phyloP scores from a whole-genome alignment of 2,888 invertebrate species.

The Melinaea marsaeus region DNA sequence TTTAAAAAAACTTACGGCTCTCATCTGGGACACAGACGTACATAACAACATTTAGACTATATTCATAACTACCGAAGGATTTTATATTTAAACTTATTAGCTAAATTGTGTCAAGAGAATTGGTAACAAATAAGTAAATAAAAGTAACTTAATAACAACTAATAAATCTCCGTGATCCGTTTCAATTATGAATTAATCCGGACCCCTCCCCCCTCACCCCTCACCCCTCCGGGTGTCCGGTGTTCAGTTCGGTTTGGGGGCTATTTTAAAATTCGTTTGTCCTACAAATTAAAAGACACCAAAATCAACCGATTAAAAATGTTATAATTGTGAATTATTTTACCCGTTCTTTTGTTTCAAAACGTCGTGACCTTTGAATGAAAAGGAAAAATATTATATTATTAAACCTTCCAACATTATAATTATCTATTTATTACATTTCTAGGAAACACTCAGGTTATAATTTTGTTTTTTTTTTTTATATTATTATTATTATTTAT shows the following conservation, averaged over 20 bases:
- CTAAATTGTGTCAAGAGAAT: constrained; percentile 1
- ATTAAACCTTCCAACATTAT: constrained; percentile 6
- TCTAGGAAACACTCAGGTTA: not conserved
- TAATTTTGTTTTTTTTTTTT: too few relatives aligned
- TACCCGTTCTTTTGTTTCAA: constrained; percentile 15
- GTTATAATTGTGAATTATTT: constrained; percentile 15
- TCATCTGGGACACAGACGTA: constrained; percentile 1
- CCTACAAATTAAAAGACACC: constrained; percentile 55
- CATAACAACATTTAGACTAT: constrained; percentile 14
- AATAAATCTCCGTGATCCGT: constrained; percentile 47
- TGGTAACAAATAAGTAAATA: constrained; percentile 4
- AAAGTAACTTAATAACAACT: constrained; percentile 36
- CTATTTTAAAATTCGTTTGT: constrained; percentile 60
- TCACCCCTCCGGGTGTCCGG: constrained; percentile 47
- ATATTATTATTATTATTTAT: not conserved
- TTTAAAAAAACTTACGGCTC: constrained; percentile 14
- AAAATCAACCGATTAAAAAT: constrained; percentile 39
- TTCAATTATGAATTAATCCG: constrained; percentile 70
- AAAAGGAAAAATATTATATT: constrained; percentile 17
- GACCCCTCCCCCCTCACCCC: constrained; percentile 22
- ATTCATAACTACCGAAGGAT: constrained; percentile 12
- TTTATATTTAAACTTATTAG: constrained; percentile 9
- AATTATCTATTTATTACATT: constrained; percentile 2
- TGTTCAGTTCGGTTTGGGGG: constrained; percentile 59
- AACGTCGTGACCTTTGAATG: constrained; percentile 16